Percentiles rank a stretch among this genome's conserved stretches.
phyloP scores from a whole-genome alignment of 2,113 vertebrate genomes.

The Phoxinus phoxinus region DNA sequence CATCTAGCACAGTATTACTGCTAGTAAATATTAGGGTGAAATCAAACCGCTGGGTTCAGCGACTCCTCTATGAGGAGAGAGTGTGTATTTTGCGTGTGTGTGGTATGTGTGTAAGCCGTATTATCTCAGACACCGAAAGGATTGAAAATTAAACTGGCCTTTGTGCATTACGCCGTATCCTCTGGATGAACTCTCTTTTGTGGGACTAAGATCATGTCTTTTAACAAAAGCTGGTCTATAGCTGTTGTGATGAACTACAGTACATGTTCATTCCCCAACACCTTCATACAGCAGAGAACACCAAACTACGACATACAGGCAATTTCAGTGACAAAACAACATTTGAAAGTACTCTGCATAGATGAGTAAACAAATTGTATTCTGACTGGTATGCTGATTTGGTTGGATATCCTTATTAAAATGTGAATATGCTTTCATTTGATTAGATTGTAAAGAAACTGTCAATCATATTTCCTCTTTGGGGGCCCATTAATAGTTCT shows the following conservation, averaged over 20 bases:
- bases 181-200: conserved; percentile 15
- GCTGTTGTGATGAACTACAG: conserved; percentile 10
- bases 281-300: neutral
- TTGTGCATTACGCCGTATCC: conserved; percentile 17
- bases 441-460: neutral
- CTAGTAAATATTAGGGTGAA: conserved; percentile 11
- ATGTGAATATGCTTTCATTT: neutral
- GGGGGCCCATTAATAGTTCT: neutral
- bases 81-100: neutral
- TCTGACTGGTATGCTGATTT: neutral
- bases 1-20: neutral
- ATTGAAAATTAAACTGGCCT: conserved; percentile 34
- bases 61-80: neutral
- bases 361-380: neutral
- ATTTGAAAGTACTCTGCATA: neutral
- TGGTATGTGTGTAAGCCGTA: neutral
- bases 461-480: neutral
- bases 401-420: neutral
- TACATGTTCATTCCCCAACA: neutral
- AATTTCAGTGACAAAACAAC: neutral
- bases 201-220: conserved; percentile 9
- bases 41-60: neutral
- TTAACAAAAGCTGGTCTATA: conserved; percentile 29
- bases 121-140: conserved; percentile 29
- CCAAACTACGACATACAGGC: neutral